Evolutionary conservation across 2,888 invertebrate species (phyloP).

Genomic region (Agriopis leucophaearia): DNA sequence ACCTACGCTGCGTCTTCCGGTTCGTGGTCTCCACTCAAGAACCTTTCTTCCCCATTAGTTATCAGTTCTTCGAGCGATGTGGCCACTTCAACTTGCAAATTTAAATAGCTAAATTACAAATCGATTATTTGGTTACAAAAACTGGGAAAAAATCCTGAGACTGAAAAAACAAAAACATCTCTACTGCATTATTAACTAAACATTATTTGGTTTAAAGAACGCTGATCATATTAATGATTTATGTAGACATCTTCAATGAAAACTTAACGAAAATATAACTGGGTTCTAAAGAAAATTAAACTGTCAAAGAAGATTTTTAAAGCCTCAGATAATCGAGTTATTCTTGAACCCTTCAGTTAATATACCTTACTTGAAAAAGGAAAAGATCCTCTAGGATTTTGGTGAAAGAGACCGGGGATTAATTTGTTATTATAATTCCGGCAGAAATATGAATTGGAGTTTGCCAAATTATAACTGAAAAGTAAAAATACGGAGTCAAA

Average conservation of each 20-base stretch:
- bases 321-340: slow-evolving; percentile 61
- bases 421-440: slow-evolving; percentile 44
- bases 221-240: neutral
- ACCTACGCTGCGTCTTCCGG: too few species aligned
- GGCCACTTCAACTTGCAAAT: too few species aligned
- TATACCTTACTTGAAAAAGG: slow-evolving; percentile 40
- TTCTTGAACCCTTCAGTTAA: slow-evolving; percentile 59
- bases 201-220: neutral
- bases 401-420: slow-evolving; percentile 36
- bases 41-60: too few species aligned
- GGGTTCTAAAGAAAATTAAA: slow-evolving; percentile 60
- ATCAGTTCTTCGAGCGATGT: too few species aligned
- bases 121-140: neutral
- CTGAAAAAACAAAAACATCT: too few species aligned
- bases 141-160: too few species aligned
- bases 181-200: too few species aligned
- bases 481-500: slow-evolving; percentile 26
- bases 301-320: slow-evolving; percentile 62
- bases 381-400: slow-evolving; percentile 40
- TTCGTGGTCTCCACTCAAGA: too few species aligned
- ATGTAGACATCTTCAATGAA: slow-evolving; percentile 41
- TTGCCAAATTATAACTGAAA: slow-evolving; percentile 20
- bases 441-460: slow-evolving; percentile 35
- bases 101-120: neutral
- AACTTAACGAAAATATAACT: slow-evolving; percentile 54